Evolutionary conservation across 2,888 invertebrate genomes (phyloP).

Genomic region (Scaptomyza reducta): DNA sequence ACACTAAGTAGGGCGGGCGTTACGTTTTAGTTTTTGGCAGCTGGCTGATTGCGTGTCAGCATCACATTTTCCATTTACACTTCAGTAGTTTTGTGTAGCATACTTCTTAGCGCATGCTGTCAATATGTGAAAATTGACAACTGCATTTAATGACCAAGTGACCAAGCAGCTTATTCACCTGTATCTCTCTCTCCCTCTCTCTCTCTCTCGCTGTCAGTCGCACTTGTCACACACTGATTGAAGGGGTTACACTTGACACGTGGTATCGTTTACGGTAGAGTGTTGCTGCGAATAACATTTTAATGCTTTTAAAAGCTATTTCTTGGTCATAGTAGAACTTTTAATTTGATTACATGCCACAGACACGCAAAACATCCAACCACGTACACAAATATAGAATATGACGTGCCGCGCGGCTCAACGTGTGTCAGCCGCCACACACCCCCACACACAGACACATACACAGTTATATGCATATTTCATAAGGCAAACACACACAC

Average conservation of each 20-base stretch:
- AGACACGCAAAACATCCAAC: constrained; percentile 51
- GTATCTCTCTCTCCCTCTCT: background rate
- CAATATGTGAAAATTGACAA: constrained; percentile 29
- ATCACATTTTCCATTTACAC: constrained; percentile 29
- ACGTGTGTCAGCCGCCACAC: constrained; percentile 56
- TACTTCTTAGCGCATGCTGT: constrained; percentile 6
- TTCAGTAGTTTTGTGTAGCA: constrained; percentile 12
- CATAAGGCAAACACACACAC: constrained; percentile 40
- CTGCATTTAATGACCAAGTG: constrained; percentile 42
- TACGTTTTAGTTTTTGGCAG: constrained; percentile 59
- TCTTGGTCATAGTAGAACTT: constrained; percentile 64
- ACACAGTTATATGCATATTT: constrained; percentile 46
- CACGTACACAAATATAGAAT: constrained; percentile 38
- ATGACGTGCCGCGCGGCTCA: constrained; percentile 55
- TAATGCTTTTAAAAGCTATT: constrained; percentile 71
- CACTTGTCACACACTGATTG: constrained; percentile 4
- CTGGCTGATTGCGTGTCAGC: constrained; percentile 74
- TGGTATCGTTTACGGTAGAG: background rate
- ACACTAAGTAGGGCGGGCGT: constrained; percentile 1
- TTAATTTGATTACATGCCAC: constrained; percentile 77
- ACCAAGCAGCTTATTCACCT: background rate
- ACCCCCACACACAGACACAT: constrained; percentile 9
- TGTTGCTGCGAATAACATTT: constrained; percentile 25
- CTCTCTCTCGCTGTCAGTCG: background rate
- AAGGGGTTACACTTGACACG: constrained; percentile 5